Base-by-base conservation (phyloP, 1,140 invertebrate genomes). In the Chymomyza costata region DNA sequence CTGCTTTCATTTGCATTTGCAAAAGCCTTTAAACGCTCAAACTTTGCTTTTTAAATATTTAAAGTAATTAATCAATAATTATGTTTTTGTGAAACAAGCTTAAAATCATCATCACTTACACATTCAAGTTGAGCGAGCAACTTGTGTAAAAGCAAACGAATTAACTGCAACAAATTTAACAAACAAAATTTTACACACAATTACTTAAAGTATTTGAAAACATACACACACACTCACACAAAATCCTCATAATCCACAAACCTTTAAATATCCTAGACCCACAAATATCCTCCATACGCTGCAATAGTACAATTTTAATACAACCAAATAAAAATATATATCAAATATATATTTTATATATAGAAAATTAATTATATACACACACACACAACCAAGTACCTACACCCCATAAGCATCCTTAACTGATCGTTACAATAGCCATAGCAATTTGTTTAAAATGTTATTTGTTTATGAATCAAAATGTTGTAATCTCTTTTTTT, bases 281-380 rank as follows among this genome's bases (percentile, higher is more conserved):
- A 43, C 52, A 66, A 65, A 69, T 44, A 57, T 84, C 82, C 82
- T 84, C 82, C 82, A 84, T 81, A 84, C 82, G 80, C 76, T 84
- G 82, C 82, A 84, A 84, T 84, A 84, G 82, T 84, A 84, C 82
- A 84, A 84, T 57, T 80, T 84, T 65, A n/a, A 82, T 82, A 78
- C 66, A 78, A 78, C 71, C 71, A 78, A 80, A 78, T 51, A 62
- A 74, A 61, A 49, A 69, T 70, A 70, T 78, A 78, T 78, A 78
- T 80, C 50, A 67, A 80, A 78, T 78, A 81, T 81, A 80, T 71
- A 80, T 73, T 65, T 70, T 53, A 76, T 74, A 62, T 65, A 84
- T 58, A 69, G 49, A 80, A 63, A 80, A 73, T 78, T 60, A 58
- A 71, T 73, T 83, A 83, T 62, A 69, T 58, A 83, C 65, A 76